Percentiles rank a stretch among this genome's conserved stretches.
Evolutionary conservation across 2,888 invertebrate genomes (phyloP).

Genomic region (Cantharis lateralis): DNA sequence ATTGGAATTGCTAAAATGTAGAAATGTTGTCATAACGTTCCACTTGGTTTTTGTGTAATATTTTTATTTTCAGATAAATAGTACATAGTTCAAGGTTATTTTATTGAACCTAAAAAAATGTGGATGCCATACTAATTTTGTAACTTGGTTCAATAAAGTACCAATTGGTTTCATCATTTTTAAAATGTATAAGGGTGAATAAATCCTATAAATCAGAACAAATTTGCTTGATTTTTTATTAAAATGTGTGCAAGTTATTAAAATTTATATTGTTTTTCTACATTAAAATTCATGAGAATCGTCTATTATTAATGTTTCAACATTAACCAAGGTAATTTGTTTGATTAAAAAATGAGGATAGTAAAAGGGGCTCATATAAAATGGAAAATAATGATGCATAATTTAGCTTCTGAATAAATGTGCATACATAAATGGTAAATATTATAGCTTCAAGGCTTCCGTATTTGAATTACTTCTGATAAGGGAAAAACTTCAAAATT

Average conservation of each 20-base stretch:
- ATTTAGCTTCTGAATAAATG: neutral
- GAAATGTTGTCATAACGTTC: neutral
- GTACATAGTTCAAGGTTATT: constrained; percentile 4
- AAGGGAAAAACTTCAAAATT: no score
- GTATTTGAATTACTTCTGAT: no score
- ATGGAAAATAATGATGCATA: neutral
- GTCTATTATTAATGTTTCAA: neutral
- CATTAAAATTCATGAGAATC: neutral
- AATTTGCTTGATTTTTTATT: neutral
- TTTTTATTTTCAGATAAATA: neutral
- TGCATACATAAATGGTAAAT: neutral
- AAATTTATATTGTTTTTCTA: neutral
- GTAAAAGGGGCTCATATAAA: neutral
- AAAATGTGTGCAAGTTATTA: neutral
- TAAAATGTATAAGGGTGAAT: neutral
- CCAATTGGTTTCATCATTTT: neutral
- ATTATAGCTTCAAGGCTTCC: neutral
- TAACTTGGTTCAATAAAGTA: neutral
- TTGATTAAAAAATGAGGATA: neutral
- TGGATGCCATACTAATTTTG: neutral
- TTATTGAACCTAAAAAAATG: neutral
- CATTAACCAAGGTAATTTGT: neutral
- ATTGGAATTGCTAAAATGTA: constrained; percentile 67
- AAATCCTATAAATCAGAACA: neutral
- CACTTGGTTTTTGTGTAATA: neutral